These are phyloP conservation scores for Troides aeacus DNA, from an alignment of 2,888 invertebrate genomes.

Conservation along the genomic window DNA sequence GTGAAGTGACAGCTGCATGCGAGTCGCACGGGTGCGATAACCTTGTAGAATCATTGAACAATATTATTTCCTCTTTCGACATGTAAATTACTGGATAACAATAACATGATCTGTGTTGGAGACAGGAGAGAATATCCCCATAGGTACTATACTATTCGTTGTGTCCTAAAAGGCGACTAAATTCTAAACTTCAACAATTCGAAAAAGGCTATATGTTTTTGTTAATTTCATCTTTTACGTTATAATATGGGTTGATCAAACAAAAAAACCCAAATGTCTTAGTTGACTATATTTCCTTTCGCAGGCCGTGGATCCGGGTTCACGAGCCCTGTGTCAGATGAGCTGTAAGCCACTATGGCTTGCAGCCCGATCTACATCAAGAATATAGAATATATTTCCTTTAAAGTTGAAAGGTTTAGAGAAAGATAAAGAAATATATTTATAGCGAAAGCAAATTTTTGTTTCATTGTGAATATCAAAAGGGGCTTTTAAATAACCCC, in stretches of 20 bases:
- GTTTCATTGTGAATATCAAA: background rate
- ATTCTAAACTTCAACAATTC: no score
- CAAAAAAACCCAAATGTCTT: background rate
- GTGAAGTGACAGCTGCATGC: slow-evolving; percentile 20
- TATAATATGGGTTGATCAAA: no score
- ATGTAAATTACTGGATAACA: background rate
- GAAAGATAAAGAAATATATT: background rate
- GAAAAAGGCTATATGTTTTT: no score
- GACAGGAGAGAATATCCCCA: no score
- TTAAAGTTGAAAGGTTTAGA: background rate
- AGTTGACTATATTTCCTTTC: background rate
- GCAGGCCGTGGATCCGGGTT: no score
- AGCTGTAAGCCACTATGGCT: no score
- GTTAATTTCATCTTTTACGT: no score
- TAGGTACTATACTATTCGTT: no score
- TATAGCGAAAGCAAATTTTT: background rate
- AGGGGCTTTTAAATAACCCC: background rate
- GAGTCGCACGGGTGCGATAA: slow-evolving; percentile 25
- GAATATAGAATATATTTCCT: background rate
- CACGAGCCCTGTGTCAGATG: no score
- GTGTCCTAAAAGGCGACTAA: no score
- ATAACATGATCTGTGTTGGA: background rate
- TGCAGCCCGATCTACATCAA: no score
- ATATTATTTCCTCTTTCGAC: slow-evolving; percentile 24
- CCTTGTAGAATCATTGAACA: slow-evolving; percentile 29